Conservation (phyloP, 2,888 invertebrate species). For the Anoncus sp. region DNA sequence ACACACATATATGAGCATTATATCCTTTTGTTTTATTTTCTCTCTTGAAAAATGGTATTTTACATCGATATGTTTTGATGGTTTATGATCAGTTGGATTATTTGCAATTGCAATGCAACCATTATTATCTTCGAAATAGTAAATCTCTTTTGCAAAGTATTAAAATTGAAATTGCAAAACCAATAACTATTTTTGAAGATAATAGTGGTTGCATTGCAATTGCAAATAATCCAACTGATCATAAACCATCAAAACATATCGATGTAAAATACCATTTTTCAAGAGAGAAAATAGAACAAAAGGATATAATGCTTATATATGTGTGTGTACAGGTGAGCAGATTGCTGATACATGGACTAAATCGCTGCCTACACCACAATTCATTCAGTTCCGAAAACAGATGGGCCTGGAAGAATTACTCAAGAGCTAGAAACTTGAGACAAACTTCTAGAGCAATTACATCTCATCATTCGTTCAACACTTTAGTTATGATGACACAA, state of each 20-base stretch:
- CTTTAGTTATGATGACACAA: too few relatives aligned
- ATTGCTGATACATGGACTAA: conserved; percentile 31
- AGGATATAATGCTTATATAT: conserved; percentile 28
- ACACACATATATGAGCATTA: conserved; percentile 30
- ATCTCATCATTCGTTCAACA: too few relatives aligned
- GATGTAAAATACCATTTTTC: conserved; percentile 27
- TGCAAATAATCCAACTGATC: conserved; percentile 4
- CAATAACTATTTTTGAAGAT: conserved; percentile 11
- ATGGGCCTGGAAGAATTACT: conserved; percentile 25
- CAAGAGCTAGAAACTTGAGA: too few relatives aligned
- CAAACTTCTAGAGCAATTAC: too few relatives aligned
- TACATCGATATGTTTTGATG: conserved; percentile 21
- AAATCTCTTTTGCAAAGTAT: too few relatives aligned
- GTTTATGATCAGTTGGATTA: not conserved
- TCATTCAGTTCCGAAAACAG: not conserved
- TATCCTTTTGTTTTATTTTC: conserved; percentile 23
- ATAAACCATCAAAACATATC: conserved; percentile 15
- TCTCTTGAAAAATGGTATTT: conserved; percentile 36
- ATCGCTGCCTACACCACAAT: conserved; percentile 2
- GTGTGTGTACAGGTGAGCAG: conserved; percentile 36
- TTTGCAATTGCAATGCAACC: conserved; percentile 16
- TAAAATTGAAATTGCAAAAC: not conserved
- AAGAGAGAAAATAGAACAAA: conserved; percentile 34
- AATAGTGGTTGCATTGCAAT: conserved; percentile 13
- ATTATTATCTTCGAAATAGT: conserved; percentile 16